Evolutionary conservation across 2,113 vertebrate genomes (phyloP).

Genomic region (Spizaetus ornatus): DNA sequence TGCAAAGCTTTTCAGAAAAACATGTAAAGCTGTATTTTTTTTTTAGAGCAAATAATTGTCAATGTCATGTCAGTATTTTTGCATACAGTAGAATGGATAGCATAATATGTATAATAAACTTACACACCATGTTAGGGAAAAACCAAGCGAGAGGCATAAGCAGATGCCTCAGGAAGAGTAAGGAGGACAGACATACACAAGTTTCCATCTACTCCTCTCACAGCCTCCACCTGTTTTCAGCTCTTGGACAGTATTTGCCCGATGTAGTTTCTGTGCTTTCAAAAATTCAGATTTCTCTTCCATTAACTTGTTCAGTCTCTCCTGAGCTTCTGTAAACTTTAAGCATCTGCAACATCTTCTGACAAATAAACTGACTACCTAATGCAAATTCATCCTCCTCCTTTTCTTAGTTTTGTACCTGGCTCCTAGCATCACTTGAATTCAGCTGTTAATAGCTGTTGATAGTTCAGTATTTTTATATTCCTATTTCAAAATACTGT

Average conservation of each 20-base stretch:
- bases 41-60: not conserved
- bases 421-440: not conserved
- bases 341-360: not conserved
- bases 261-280: not conserved
- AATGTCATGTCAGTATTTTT: not conserved
- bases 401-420: not conserved
- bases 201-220: not conserved
- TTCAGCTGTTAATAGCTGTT: not conserved
- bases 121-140: not conserved
- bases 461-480: not conserved
- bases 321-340: not conserved
- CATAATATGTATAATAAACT: not conserved
- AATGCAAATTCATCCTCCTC: not conserved
- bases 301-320: not conserved
- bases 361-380: not conserved
- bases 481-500: not conserved
- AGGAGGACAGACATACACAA: not conserved
- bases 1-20: not conserved
- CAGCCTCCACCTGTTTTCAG: not conserved
- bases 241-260: not conserved
- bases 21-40: fast-evolving
- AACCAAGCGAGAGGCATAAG: not conserved
- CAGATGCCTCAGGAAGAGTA: not conserved
- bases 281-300: not conserved
- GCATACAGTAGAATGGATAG: not conserved